phyloP scores from a whole-genome alignment of 1,140 invertebrate species.

The Drosophila ananassae region DNA sequence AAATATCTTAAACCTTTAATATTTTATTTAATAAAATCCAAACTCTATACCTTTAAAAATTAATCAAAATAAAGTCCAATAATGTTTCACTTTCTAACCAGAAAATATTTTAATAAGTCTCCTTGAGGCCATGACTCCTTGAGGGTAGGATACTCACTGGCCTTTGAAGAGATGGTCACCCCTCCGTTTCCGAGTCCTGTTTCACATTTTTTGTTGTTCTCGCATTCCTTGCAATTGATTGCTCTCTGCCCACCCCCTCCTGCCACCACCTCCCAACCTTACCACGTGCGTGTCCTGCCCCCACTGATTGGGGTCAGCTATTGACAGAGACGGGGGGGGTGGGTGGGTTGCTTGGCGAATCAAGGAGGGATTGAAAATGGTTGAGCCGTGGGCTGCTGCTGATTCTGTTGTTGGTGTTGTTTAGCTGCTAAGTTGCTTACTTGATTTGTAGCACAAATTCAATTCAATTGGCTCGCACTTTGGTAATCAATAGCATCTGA shows the following conservation, averaged over 20 bases:
- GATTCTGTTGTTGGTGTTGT: slow-evolving; percentile 43
- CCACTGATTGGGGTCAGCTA: slow-evolving; percentile 73
- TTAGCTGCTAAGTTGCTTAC: slow-evolving; percentile 80
- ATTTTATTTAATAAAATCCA: not conserved
- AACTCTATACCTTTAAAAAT: not conserved
- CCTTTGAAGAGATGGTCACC: slow-evolving; percentile 22
- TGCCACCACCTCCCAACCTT: too few relatives aligned
- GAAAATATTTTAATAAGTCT: slow-evolving; percentile 16
- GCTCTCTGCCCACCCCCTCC: slow-evolving; percentile 51
- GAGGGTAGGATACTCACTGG: slow-evolving; percentile 28
- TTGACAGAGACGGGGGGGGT: slow-evolving; percentile 31
- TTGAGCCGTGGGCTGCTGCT: slow-evolving; percentile 22
- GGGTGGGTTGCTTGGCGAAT: slow-evolving; percentile 1
- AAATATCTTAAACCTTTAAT: too few relatives aligned
- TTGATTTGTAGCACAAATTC: slow-evolving; percentile 81
- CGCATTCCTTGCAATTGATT: slow-evolving; percentile 79
- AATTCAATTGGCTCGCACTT: slow-evolving; percentile 75
- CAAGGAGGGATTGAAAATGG: slow-evolving; percentile 10
- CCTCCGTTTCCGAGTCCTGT: not conserved
- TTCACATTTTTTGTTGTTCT: slow-evolving; percentile 39
- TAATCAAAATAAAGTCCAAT: slow-evolving; percentile 8
- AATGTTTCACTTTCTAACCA: not conserved
- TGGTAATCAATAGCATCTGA: slow-evolving; percentile 58
- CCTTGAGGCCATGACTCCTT: not conserved
- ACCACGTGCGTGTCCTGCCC: slow-evolving; percentile 43